Conservation (phyloP, 2,888 invertebrate species). For the Melanostoma mellinum region DNA sequence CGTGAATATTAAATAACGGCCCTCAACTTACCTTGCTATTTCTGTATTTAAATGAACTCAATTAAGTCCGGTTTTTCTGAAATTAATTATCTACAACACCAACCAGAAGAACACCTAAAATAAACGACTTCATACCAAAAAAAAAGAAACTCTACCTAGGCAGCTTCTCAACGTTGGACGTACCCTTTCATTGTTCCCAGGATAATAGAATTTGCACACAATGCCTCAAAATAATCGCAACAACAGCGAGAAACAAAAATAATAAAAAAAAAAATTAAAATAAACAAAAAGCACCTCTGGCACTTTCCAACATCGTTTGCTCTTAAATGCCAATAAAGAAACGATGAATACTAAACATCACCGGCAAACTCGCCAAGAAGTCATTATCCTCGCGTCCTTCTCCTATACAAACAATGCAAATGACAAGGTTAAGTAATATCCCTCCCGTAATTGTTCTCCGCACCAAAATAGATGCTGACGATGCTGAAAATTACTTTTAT, state of each 20-base stretch:
- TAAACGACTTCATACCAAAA: too few species aligned
- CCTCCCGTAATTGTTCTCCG: slow-evolving; percentile 35
- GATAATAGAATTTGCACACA: slow-evolving; percentile 54
- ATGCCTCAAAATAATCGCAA: slow-evolving; percentile 14
- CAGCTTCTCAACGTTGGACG: slow-evolving; percentile 21
- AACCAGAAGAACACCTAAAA: too few species aligned
- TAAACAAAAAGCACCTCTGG: not conserved
- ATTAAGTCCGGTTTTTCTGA: too few species aligned
- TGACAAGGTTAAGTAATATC: slow-evolving; percentile 51
- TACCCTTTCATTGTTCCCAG: slow-evolving; percentile 28
- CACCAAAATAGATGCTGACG: slow-evolving; percentile 16
- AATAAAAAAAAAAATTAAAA: not conserved
- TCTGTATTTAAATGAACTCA: too few species aligned
- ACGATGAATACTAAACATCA: slow-evolving; percentile 41
- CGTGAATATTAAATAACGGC: too few species aligned
- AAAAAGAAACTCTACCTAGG: too few species aligned
- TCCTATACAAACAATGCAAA: slow-evolving; percentile 34
- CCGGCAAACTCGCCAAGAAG: slow-evolving; percentile 18
- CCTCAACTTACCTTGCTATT: too few species aligned
- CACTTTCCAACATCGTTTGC: not conserved
- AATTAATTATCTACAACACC: too few species aligned
- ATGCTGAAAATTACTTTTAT: slow-evolving; percentile 60
- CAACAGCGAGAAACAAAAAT: slow-evolving; percentile 2
- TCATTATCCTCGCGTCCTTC: slow-evolving; percentile 25
- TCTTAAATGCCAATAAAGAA: slow-evolving; percentile 13